Conservation (phyloP, 2,113 vertebrate species). For the human (Homo sapiens) region DNA sequence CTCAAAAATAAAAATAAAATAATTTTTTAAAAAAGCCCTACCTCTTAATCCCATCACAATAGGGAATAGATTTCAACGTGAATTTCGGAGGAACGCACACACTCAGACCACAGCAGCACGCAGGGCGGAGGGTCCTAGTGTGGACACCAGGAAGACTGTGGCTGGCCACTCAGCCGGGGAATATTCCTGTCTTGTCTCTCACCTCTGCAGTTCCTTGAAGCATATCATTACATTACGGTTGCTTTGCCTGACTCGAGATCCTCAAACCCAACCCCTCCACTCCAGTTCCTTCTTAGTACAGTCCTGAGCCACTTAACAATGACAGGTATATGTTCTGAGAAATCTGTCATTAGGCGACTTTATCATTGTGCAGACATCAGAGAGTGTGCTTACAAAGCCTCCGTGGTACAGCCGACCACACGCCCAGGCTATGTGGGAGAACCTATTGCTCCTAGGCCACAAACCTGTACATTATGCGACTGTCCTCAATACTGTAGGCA, state of each 20-base stretch:
- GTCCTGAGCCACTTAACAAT: not conserved
- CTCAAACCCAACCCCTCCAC: accelerated
- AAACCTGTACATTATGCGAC: not conserved
- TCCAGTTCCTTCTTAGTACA: not conserved
- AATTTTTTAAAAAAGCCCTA: no score
- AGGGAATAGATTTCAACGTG: not conserved
- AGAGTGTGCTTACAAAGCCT: not conserved
- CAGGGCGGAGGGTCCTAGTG: no score
- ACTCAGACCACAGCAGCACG: not conserved
- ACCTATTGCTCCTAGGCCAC: not conserved
- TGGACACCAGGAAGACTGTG: not conserved
- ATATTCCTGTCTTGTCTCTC: not conserved
- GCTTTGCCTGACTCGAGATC: not conserved
- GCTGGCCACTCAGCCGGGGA: not conserved
- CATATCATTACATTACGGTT: not conserved
- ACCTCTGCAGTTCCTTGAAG: not conserved
- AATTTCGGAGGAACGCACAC: not conserved
- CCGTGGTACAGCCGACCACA: not conserved
- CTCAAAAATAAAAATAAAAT: no score
- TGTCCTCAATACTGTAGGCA: not conserved
- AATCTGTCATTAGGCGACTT: not conserved
- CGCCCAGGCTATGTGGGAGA: not conserved
- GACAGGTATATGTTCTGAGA: not conserved
- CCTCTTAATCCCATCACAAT: not conserved
- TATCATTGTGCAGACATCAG: not conserved